These are phyloP conservation scores for Aphelocoma coerulescens DNA, from an alignment of 2,113 vertebrate genomes.

Conservation along the genomic window DNA sequence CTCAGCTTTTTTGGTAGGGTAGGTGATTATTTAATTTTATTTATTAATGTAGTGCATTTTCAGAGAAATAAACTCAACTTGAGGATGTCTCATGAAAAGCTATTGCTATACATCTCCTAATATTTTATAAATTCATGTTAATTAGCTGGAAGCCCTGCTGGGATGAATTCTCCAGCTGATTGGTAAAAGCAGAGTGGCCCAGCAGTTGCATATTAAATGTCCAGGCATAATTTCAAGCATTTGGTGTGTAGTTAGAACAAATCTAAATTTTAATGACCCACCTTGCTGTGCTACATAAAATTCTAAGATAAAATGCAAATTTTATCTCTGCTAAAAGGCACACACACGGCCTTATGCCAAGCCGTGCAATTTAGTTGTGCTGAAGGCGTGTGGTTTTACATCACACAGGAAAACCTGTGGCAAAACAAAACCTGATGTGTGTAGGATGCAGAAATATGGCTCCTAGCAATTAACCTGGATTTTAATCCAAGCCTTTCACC, in stretches of 20 bases:
- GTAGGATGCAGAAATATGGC: neutral
- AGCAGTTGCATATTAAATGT: conserved; percentile 7
- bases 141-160: neutral
- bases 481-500: neutral
- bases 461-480: neutral
- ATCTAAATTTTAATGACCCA: conserved; percentile 52
- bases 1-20: neutral
- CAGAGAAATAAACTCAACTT: neutral
- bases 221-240: neutral
- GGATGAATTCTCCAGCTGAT: neutral
- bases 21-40: neutral
- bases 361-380: neutral
- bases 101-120: neutral
- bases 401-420: neutral
- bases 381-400: neutral
- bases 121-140: conserved; percentile 15
- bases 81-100: neutral
- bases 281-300: conserved; percentile 35
- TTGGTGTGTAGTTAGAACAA: conserved; percentile 2
- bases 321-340: neutral
- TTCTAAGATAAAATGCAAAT: neutral
- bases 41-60: neutral
- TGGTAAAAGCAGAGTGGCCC: neutral
- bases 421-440: neutral
- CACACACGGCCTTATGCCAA: neutral